Percentiles rank a stretch among this genome's conserved stretches.
Conservation (phyloP, 1,140 invertebrate species). For the Papilio aristodemus region DNA sequence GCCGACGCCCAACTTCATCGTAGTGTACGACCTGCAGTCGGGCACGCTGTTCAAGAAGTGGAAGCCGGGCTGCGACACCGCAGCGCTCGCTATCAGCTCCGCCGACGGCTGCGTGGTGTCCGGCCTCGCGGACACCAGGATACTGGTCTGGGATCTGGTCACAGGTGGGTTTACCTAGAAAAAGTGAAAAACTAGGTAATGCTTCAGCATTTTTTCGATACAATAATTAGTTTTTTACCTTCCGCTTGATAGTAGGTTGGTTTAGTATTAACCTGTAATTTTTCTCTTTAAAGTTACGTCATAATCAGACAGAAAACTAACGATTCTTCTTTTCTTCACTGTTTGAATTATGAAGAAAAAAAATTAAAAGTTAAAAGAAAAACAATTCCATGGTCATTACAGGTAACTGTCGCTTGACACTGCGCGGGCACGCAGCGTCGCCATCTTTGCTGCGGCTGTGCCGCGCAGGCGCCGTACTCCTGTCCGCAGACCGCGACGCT, state of each 20-base stretch:
- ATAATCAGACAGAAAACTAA: no score
- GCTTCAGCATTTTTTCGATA: no score
- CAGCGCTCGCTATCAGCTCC: constrained; percentile 90
- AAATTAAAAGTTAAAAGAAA: no score
- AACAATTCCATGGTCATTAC: constrained; percentile 34
- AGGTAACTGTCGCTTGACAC: constrained; percentile 87
- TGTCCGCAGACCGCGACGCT: constrained; percentile 86
- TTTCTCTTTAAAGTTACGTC: no score
- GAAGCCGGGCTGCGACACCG: constrained; percentile 90
- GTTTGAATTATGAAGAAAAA: no score
- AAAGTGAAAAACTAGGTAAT: no score
- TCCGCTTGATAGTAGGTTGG: no score
- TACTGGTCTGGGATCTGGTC: constrained; percentile 93
- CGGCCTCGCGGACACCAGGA: constrained; percentile 88
- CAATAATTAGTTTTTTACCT: no score
- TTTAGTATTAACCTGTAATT: no score
- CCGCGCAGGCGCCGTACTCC: constrained; percentile 84
- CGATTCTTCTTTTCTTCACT: no score
- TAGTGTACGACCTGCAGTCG: constrained; percentile 94
- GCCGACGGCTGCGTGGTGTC: constrained; percentile 90
- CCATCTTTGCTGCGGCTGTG: constrained; percentile 86
- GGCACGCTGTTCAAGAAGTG: constrained; percentile 95
- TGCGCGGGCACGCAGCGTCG: constrained; percentile 88
- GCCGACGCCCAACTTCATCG: constrained; percentile 91
- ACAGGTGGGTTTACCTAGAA: constrained; percentile 85